Base-by-base conservation (phyloP, 2,888 invertebrate species). In the Nemapogon koenigi region DNA sequence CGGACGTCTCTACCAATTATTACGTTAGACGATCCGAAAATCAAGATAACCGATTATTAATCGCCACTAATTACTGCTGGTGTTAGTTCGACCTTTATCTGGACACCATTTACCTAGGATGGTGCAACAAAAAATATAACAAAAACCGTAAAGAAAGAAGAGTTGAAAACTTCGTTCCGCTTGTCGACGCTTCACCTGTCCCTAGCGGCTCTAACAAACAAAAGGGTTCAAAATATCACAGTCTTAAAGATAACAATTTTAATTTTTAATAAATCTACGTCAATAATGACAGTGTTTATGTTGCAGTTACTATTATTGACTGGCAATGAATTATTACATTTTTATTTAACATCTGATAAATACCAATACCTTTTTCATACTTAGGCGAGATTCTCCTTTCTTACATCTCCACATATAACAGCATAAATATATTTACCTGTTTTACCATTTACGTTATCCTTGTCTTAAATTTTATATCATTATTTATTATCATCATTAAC, bases 31-130 rank as follows among this genome's bases (percentile, higher is more conserved):
- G 60, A 57, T 48, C 50, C 45, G 52, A 57, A 38, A 66, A 76
- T 76, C 76, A 63, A 78, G 78, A 78, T 78, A 78, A 73, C 65
- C 64, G 62, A 73, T 75, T 73, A 76, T 78, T 76, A 78, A 78
- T 76, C 64, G 72, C 61, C 64, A 52, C 73, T 78, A 78, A 76
- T 78, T 76, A 78, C 75, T 78, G 78, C 75, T 70, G 76, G 78
- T 78, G 76, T 78, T 78, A 69, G 72, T 62, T 62, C 69, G 68
- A 70, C 72, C 71, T 70, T 61, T 72, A 73, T 75, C 71, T 67
- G 70, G 64, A 75, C 78, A 75, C 71, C 68, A 68, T 70, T 75
- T 66, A 62, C 58, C 58, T 67, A 59, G 54, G 55, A 48, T 44
- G 43, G 46, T 44, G 7, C 10, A 13, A 60, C 59, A 70, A 73